Evolutionary conservation across 2,888 invertebrate genomes (phyloP), one percentile per base, ranked within the genome.

Genomic region (Machimus rusticus): DNA sequence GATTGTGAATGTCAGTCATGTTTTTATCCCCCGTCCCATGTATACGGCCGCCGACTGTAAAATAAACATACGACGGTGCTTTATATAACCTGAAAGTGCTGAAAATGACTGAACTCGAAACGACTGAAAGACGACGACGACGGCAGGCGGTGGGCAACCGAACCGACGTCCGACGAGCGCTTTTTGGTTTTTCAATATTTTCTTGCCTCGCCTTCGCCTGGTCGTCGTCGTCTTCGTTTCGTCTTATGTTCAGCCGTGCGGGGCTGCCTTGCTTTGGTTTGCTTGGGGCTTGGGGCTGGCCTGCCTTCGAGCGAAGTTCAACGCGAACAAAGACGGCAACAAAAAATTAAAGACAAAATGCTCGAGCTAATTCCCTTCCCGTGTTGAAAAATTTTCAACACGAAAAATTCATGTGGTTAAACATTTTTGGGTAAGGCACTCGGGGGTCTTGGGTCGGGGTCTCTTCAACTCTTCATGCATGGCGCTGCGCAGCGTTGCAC

Each of bases 1-100:
- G 82, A 82, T 82, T 82, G 57, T 57, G 76, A 82, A 82, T 82
- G 82, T 82, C 82, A 82, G 82, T 82, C 82, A 82, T 82, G 57
- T 82, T 82, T 82, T 82, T 57, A 51, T 51, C 82, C 82, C 81
- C 37, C 82, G 82, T 82, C 82, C 76, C 66, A 82, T 82, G 82
- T 82, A 82, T 82, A 51, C 51, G 79, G 51, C 51, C 82, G 57
- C 82, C 82, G 82, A 82, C 57, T 57, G 82, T 66, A 82, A 82
- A 82, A 82, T 82, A 82, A 82, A 81, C 81, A 81, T 81, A 81
- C 78, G 78, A 37, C 51, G 43, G 23, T 39, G 57, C 14, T 82
- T 82, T 82, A 82, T 82, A 82, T 82, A 82, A 82, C 82, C 37
- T 82, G 55, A 51, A 79, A 79, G 79, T 79, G 66, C 82, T 82